phyloP scores from a whole-genome alignment of 2,888 invertebrate genomes.

The Melieria picta region DNA sequence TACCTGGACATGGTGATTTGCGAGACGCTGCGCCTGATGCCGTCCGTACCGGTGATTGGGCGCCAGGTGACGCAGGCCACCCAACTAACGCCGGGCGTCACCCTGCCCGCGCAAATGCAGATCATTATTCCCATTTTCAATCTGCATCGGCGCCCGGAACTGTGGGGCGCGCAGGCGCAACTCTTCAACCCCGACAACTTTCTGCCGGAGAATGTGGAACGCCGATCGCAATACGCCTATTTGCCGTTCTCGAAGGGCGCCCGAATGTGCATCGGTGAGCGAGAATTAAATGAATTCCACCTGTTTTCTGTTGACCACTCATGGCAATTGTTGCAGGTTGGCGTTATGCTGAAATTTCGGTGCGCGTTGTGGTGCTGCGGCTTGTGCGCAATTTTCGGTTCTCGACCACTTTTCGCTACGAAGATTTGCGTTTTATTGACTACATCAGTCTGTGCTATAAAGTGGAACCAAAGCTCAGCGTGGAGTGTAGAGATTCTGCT shows the following conservation, averaged over 20 bases:
- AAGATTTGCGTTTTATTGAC: slow-evolving; percentile 47
- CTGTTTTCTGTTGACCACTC: not conserved
- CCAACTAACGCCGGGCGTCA: slow-evolving; percentile 37
- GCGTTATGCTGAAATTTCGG: slow-evolving; percentile 50
- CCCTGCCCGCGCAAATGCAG: slow-evolving; percentile 44
- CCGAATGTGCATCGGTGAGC: slow-evolving; percentile 50
- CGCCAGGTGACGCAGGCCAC: slow-evolving; percentile 40
- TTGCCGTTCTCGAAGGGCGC: slow-evolving; percentile 53
- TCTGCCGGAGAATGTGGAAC: slow-evolving; percentile 46
- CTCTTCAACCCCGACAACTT: slow-evolving; percentile 54
- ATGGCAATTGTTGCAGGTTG: slow-evolving; percentile 41
- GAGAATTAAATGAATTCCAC: not conserved
- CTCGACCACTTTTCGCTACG: slow-evolving; percentile 45
- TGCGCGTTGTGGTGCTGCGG: slow-evolving; percentile 45
- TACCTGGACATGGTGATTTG: slow-evolving; percentile 50
- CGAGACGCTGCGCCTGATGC: slow-evolving; percentile 48
- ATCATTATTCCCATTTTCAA: slow-evolving; percentile 49
- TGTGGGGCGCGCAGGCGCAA: slow-evolving; percentile 51
- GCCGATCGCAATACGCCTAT: slow-evolving; percentile 50
- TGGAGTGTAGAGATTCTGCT: slow-evolving; percentile 3
- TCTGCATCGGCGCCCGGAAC: slow-evolving; percentile 48
- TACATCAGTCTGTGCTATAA: slow-evolving; percentile 48
- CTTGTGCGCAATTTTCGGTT: slow-evolving; percentile 47
- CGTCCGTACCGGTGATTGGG: slow-evolving; percentile 47
- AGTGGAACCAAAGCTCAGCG: slow-evolving; percentile 37